Percentiles rank a stretch among this genome's conserved stretches.
phyloP scores from a whole-genome alignment of 2,113 vertebrate species.

The Paramisgurnus dabryanus region DNA sequence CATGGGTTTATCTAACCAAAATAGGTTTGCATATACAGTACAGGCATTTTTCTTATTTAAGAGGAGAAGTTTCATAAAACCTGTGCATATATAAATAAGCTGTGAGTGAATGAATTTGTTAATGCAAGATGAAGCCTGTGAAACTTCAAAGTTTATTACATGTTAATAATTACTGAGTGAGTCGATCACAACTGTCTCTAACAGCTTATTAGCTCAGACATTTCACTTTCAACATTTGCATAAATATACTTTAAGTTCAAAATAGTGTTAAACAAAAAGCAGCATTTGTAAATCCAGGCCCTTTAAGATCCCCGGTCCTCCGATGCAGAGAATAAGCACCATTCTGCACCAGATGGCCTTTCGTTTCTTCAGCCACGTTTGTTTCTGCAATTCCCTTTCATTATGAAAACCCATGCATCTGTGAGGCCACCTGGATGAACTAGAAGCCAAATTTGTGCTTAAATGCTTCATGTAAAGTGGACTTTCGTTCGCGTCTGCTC shows the following conservation, averaged over 20 bases:
- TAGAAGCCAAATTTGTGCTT: conserved; percentile 52
- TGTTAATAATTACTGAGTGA: conserved; percentile 13
- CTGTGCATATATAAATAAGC: conserved; percentile 1
- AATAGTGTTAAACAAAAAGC: conserved; percentile 55
- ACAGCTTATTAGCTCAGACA: conserved; percentile 32
- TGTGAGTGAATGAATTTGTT: conserved; percentile 22
- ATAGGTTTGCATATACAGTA: conserved; percentile 24
- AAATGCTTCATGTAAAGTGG: conserved; percentile 16
- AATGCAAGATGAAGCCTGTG: conserved; percentile 23
- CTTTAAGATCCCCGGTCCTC: conserved; percentile 20
- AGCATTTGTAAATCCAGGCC: conserved; percentile 53
- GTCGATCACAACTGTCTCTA: conserved; percentile 9
- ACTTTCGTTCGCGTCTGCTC: neutral
- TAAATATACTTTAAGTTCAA: conserved; percentile 43
- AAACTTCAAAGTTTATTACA: conserved; percentile 24
- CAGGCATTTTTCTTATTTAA: conserved; percentile 8
- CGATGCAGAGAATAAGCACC: conserved; percentile 48
- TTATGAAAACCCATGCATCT: conserved; percentile 47
- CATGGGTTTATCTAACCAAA: conserved; percentile 5
- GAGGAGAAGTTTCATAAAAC: neutral
- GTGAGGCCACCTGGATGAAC: conserved; percentile 7
- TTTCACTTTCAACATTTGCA: conserved; percentile 40
- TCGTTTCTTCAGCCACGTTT: conserved; percentile 25
- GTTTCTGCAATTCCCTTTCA: conserved; percentile 53
- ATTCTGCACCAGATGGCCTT: conserved; percentile 35